These are phyloP conservation scores for Phania funesta DNA, from an alignment of 2,888 invertebrate genomes.

Conservation along the genomic window DNA sequence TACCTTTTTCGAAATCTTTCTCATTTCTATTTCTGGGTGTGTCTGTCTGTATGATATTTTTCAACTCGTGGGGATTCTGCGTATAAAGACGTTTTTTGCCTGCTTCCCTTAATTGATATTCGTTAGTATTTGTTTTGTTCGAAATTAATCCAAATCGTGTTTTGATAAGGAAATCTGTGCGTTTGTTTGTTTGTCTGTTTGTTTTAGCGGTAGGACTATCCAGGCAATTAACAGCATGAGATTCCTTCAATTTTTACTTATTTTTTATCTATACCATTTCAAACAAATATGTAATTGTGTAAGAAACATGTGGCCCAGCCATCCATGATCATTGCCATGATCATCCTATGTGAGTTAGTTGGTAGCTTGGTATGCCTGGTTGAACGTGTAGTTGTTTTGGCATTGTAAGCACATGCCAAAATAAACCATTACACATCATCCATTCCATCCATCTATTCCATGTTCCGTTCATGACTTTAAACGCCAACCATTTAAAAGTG, in stretches of 20 bases:
- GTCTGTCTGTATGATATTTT: too few relatives aligned
- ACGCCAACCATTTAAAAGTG: constrained; percentile 56
- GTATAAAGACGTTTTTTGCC: neutral
- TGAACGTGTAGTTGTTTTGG: constrained; percentile 35
- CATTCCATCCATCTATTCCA: constrained; percentile 42
- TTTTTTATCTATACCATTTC: constrained; percentile 41
- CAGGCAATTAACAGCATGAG: constrained; percentile 67
- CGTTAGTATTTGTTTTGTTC: constrained; percentile 35
- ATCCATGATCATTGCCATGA: constrained; percentile 34
- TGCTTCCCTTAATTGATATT: constrained; percentile 56
- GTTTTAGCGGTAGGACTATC: constrained; percentile 35
- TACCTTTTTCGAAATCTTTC: constrained; percentile 9
- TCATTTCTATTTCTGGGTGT: constrained; percentile 2
- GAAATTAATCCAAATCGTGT: constrained; percentile 29
- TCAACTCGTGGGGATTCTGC: too few relatives aligned
- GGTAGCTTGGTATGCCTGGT: neutral
- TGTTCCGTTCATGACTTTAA: constrained; percentile 49
- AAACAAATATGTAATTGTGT: constrained; percentile 43
- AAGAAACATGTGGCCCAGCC: constrained; percentile 28
- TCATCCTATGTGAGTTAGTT: neutral
- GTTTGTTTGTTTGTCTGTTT: constrained; percentile 7
- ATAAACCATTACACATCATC: constrained; percentile 59
- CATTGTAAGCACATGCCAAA: constrained; percentile 61
- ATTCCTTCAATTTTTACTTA: constrained; percentile 59
- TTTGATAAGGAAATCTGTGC: constrained; percentile 12